Base-by-base conservation (phyloP, 2,888 invertebrate genomes). In the Amphipyra berbera region DNA sequence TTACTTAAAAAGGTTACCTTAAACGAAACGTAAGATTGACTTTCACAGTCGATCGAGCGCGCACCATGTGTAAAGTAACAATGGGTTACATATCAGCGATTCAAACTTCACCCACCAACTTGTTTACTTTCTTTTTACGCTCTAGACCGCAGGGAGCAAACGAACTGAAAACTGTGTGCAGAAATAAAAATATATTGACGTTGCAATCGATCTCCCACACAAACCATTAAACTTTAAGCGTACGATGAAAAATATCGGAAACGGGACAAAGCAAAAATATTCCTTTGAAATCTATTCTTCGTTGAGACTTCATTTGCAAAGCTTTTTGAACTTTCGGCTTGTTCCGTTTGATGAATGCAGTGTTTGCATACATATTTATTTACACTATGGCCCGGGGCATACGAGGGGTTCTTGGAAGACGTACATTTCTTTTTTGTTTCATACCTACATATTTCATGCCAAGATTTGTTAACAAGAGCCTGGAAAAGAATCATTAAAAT, bases 111-210 rank as follows among this genome's bases (percentile, higher is more conserved):
- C 70, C 57, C 68, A 69, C 55, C 63, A 72, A 77, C 69, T 82
- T 81, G 76, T 78, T 78, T 79, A 68, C 75, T 63, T 77, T 69
- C 78, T 79, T 81, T 81, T 81, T 76, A 80, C 73, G 72, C 68
- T 73, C 65, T 61, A 66, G 67, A 78, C 73, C 75, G 72, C 78
- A 76, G 58, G 65, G 65, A 83, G 81, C 67, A 86, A 90, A 87
- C 85, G 87, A 88, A 86, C 87, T 88, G 88, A 85, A 89, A 89
- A 90, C 83, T 87, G 84, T 85, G 82, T 82, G 79, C 78, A 83
- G 79, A 88, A 89, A 91, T 91, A 92, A 92, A 92, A 91, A 90
- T 90, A 88, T 89, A 93, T 89, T 84, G 89, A 81, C 76, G 73
- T 77, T 83, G 88, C 88, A 86, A 90, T 90, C 87, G 88, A 90